Conservation (phyloP, 2,888 invertebrate species). For the Smittia aterrima region DNA sequence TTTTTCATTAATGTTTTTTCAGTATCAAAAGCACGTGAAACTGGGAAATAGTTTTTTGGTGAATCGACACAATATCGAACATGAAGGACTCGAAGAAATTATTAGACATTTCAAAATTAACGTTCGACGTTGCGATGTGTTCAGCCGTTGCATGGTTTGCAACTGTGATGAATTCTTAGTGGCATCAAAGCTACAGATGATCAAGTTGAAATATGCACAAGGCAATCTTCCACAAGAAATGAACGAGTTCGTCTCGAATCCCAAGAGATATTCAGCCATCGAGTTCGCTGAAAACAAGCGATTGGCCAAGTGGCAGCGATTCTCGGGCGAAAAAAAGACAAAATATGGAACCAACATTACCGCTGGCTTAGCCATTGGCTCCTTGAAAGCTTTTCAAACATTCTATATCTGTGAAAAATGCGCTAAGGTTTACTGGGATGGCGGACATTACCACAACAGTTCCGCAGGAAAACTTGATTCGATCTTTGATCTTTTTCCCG, state of each 20-base stretch:
- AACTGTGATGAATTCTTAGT: constrained; percentile 48
- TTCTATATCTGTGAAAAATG: constrained; percentile 25
- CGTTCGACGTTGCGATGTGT: constrained; percentile 64
- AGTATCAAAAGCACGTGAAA: constrained; percentile 47
- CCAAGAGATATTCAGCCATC: not conserved
- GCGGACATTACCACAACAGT: constrained; percentile 20
- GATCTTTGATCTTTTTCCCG: constrained; percentile 19
- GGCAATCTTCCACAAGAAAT: not conserved
- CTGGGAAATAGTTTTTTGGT: constrained; percentile 56
- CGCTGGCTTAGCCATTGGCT: not conserved
- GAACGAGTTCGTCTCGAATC: not conserved
- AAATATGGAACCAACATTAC: constrained; percentile 13
- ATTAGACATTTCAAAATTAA: constrained; percentile 64
- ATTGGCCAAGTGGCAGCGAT: not conserved
- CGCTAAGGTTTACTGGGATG: constrained; percentile 28
- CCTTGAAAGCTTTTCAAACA: constrained; percentile 6
- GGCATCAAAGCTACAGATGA: constrained; percentile 41
- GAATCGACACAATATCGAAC: constrained; percentile 54
- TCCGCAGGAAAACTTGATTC: constrained; percentile 18
- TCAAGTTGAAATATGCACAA: not conserved
- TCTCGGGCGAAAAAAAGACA: not conserved
- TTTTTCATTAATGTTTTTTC: constrained; percentile 43
- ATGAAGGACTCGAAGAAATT: constrained; percentile 67
- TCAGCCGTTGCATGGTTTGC: constrained; percentile 70
- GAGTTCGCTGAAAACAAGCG: not conserved